These are phyloP conservation scores for Cacatua alba DNA, from an alignment of 2,113 vertebrate species.

Conservation along the genomic window DNA sequence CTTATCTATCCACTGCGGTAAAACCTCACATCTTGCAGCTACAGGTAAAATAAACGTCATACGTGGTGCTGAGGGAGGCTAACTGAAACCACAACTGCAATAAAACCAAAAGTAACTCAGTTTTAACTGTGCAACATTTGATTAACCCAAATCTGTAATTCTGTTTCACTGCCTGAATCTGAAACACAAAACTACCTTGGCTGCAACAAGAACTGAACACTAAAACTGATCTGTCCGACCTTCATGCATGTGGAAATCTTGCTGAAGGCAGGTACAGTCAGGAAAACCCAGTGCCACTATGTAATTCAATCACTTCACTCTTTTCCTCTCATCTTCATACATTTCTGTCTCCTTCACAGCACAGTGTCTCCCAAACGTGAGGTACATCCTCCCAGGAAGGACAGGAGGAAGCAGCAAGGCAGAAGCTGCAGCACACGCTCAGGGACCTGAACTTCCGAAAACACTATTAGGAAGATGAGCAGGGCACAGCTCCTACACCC, in stretches of 20 bases:
- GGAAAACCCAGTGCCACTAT: fast-evolving
- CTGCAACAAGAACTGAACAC: neutral
- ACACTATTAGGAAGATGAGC: fast-evolving
- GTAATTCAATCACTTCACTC: fast-evolving
- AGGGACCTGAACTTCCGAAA: neutral
- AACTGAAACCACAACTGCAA: neutral
- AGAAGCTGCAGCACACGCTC: fast-evolving
- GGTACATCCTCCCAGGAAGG: neutral
- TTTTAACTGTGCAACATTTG: neutral
- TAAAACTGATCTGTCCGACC: neutral
- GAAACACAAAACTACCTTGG: fast-evolving
- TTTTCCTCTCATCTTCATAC: neutral
- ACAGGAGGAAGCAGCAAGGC: too few relatives aligned
- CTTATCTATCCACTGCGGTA: neutral
- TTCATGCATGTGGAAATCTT: fast-evolving
- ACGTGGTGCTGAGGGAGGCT: neutral
- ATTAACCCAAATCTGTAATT: neutral
- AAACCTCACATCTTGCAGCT: neutral
- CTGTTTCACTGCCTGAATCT: neutral
- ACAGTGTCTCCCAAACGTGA: fast-evolving
- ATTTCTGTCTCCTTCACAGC: neutral
- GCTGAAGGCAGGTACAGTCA: neutral
- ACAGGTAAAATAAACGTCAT: neutral
- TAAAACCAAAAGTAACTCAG: neutral
- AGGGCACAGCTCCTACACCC: fast-evolving